Evolutionary conservation across 2,888 invertebrate genomes (phyloP), one percentile per base, ranked within the genome.

Genomic region (Chymomyza amoena): DNA sequence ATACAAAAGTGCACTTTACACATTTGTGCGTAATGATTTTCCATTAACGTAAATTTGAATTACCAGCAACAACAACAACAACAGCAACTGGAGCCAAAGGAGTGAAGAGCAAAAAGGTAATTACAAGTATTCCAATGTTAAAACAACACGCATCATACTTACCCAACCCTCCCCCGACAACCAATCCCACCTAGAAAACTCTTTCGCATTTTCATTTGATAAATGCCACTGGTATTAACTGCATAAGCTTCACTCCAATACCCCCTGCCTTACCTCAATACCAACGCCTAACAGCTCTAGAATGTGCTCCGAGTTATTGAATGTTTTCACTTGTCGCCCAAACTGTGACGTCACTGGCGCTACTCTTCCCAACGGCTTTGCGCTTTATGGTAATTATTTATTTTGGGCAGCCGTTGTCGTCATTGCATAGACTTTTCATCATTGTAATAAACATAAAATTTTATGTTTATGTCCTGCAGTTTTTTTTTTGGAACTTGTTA

Each of bases 1-100:
- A 73, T 71, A 68, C 75, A 72, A 80, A 84, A 84, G 86, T 86
- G 84, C 84, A 84, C 86, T 84, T 84, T 84, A 73, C 87, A 88
- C 82, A 87, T 88, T 88, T 85, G 80, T 82, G 88, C 84, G 79
- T 80, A 88, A 85, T 85, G 88, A 85, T 88, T 85, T 88, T 88
- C 88, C 85, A 85, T 85, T 85, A 85, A 88, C 88, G 85, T 85
- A 88, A 85, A 85, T 85, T 85, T 85, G 85, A 88, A 88, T 88
- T 85, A 88, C 87, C 86, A 73, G 67, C 56, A 66, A 32, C 16
- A 60, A 32, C 52, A 61, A 50, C 16, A 52, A 54, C 20, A 51
- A 52, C 54, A 51, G 39, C 54, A 64, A 59, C 51, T 45, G 64
- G n/a, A 61, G 61, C 63, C 60, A 64, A 59, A 73, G 65, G 72